Percentiles rank a stretch among this genome's conserved stretches.
These are phyloP conservation scores for Pangasius macronema DNA, from an alignment of 2,797 vertebrate genomes.

Conservation along the genomic window DNA sequence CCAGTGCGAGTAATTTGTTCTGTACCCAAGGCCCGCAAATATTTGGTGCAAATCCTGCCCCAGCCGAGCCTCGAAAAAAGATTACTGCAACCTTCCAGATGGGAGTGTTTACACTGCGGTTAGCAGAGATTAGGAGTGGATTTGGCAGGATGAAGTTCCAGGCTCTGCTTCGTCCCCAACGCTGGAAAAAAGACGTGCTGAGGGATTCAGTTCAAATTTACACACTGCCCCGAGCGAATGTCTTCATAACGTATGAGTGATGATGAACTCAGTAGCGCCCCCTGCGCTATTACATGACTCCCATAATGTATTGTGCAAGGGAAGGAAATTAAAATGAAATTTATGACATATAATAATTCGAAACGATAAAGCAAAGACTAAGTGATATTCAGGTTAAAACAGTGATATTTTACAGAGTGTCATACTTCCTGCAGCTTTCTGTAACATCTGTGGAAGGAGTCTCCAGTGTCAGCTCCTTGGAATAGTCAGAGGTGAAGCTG, in stretches of 20 bases:
- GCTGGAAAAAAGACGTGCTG: neutral
- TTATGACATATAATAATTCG: neutral
- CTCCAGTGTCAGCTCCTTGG: neutral
- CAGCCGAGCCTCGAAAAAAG: neutral
- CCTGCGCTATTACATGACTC: neutral
- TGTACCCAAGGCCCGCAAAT: conserved; percentile 12
- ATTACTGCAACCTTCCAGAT: conserved; percentile 40
- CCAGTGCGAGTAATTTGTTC: conserved; percentile 27
- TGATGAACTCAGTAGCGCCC: neutral
- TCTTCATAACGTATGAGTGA: neutral
- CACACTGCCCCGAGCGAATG: neutral
- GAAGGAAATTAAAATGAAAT: neutral
- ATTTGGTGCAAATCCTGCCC: conserved; percentile 32
- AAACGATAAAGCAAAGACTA: neutral
- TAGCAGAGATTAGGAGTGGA: conserved; percentile 44
- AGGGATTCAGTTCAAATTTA: conserved; percentile 41
- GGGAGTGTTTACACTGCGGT: conserved; percentile 46
- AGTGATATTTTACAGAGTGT: neutral
- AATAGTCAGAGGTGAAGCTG: neutral
- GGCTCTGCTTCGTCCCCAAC: neutral
- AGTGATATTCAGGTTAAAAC: neutral
- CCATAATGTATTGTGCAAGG: neutral
- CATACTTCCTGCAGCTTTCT: neutral
- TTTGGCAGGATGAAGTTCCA: conserved; percentile 37
- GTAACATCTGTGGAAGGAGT: neutral